phyloP scores from a whole-genome alignment of 2,113 vertebrate species.

The Eptesicus fuscus region DNA sequence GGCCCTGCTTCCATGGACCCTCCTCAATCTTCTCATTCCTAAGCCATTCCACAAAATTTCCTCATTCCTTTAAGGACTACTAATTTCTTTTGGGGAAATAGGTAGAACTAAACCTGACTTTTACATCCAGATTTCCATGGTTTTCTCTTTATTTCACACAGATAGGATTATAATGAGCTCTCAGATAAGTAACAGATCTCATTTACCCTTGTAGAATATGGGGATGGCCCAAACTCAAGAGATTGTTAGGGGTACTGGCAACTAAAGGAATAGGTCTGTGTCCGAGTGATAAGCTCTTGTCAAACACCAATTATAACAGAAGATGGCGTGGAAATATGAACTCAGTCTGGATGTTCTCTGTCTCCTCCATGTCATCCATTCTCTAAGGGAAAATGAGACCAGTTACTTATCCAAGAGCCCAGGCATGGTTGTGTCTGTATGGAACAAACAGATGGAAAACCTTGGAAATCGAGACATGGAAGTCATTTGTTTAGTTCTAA shows the following conservation, averaged over 20 bases:
- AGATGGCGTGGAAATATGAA: not conserved
- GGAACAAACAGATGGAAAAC: slow-evolving; percentile 29
- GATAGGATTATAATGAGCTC: not conserved
- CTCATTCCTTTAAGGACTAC: not conserved
- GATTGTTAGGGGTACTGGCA: not conserved
- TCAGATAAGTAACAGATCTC: not conserved
- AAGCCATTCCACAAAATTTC: slow-evolving; percentile 31
- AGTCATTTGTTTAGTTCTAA: slow-evolving; percentile 13
- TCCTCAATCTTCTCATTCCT: not conserved
- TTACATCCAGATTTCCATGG: not conserved
- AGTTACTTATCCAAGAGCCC: not conserved
- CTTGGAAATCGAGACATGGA: not conserved
- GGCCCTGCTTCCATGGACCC: not conserved
- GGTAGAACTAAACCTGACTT: not conserved
- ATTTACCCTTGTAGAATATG: slow-evolving; percentile 18
- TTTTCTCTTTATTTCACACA: slow-evolving; percentile 39
- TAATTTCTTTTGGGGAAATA: not conserved
- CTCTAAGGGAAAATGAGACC: not conserved
- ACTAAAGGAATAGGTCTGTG: slow-evolving; percentile 7
- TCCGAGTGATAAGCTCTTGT: not conserved
- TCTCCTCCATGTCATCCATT: not conserved
- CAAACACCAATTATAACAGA: slow-evolving; percentile 24
- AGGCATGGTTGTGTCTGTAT: not conserved
- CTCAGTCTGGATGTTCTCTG: not conserved
- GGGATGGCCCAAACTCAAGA: not conserved